Evolutionary conservation across 2,888 invertebrate genomes (phyloP).

Genomic region (Dryadula phaetusa): DNA sequence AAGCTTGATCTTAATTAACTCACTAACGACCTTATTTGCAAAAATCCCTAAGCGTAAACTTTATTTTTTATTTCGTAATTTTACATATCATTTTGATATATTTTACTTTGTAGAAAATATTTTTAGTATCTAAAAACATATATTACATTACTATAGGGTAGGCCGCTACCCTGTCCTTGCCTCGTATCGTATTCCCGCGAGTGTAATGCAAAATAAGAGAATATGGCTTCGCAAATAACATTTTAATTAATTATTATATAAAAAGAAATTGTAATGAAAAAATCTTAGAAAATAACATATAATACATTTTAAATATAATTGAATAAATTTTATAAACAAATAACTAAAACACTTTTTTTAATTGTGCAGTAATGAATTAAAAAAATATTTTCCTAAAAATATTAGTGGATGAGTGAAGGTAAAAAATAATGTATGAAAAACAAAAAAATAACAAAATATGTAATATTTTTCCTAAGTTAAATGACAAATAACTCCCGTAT

Average conservation of each 20-base stretch:
- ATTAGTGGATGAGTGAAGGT: no score
- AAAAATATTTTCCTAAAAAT: no score
- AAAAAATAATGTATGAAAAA: background rate
- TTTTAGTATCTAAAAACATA: constrained; percentile 1
- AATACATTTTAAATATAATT: background rate
- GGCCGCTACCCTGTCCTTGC: background rate
- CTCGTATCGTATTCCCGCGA: constrained; percentile 5
- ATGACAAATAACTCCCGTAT: constrained; percentile 8
- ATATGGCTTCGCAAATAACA: constrained; percentile 15
- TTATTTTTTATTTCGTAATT: constrained; percentile 32
- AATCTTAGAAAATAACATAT: background rate
- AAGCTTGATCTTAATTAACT: constrained; percentile 75
- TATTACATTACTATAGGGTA: constrained; percentile 1
- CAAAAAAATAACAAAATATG: no score
- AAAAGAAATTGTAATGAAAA: background rate
- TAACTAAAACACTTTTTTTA: no score
- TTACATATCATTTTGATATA: no score
- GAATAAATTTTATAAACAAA: no score
- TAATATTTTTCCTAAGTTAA: constrained; percentile 4
- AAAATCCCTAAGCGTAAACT: constrained; percentile 52
- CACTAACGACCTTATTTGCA: constrained; percentile 66
- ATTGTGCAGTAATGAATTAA: no score
- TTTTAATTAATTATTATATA: constrained; percentile 17
- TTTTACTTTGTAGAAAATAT: background rate
- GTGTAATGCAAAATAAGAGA: constrained; percentile 9